These are phyloP conservation scores for Pangasianodon hypophthalmus DNA, from an alignment of 2,113 vertebrate genomes.

Conservation along the genomic window DNA sequence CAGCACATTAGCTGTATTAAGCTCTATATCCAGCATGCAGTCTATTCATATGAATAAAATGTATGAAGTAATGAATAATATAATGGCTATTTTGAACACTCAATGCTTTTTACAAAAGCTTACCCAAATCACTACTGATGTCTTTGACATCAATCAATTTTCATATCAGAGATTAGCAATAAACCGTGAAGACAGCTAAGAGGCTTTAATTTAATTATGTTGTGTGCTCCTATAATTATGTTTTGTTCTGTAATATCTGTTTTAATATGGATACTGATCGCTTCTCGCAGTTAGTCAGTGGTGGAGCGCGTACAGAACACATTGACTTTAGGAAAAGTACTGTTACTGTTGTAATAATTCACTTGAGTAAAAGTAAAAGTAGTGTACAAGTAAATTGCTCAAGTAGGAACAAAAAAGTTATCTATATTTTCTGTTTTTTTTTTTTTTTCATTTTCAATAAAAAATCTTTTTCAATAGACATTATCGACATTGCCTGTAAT, in stretches of 20 bases:
- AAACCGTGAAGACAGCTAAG: not conserved
- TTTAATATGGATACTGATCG: not conserved
- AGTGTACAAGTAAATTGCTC: not conserved
- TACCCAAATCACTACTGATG: constrained; percentile 14
- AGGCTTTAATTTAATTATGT: constrained; percentile 17
- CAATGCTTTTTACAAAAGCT: not conserved
- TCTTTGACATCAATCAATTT: constrained; percentile 29
- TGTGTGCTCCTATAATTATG: constrained; percentile 2
- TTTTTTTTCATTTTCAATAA: too few relatives aligned
- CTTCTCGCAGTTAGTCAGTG: not conserved
- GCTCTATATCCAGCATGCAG: not conserved
- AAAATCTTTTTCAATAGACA: too few relatives aligned
- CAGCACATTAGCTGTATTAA: not conserved
- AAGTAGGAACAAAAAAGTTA: too few relatives aligned
- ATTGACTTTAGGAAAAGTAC: not conserved
- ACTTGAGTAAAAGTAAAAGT: not conserved
- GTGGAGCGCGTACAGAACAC: not conserved
- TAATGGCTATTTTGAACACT: not conserved
- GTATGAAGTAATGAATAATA: not conserved
- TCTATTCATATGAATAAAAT: not conserved
- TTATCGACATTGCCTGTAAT: too few relatives aligned
- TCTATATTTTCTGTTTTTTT: too few relatives aligned
- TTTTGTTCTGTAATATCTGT: constrained; percentile 9
- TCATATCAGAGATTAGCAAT: constrained; percentile 15
- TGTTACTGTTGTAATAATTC: not conserved